Evolutionary conservation across 2,113 vertebrate genomes (phyloP), one percentile per base, ranked within the genome.

Genomic region (Aptenodytes patagonicus): DNA sequence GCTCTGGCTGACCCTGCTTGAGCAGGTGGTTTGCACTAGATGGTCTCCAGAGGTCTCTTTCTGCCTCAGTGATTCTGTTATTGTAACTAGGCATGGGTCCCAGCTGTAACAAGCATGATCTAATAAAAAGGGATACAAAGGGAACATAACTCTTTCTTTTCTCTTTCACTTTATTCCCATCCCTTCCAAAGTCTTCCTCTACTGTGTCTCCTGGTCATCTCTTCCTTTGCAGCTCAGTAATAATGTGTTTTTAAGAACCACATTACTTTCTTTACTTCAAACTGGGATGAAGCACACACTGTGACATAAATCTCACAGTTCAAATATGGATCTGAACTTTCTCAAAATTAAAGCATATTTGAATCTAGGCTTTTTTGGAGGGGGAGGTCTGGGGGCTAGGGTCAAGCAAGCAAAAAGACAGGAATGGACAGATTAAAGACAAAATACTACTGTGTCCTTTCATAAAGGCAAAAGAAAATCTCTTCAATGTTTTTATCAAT

Each of bases 341-440:
- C 28, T 36, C 42, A 24, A 91, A 87, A 22, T 77, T 85, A 54
- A 79, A 6, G 6, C 7, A 26, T 52, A 87, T 79, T 84, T 94
- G 16, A 80, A 32, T 75, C 7, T 60, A 71, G 29, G 40, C 7
- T 69, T 78, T 78, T 83, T 93, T 75, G 14, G 29, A 61, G 10
- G 3, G 4, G 6, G 2, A 26, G 4, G 0, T 72, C 31, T 90
- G 8, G 8, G 10, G 1, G 0, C 24, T 72, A 36, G 24, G 85
- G 29, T 81, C 51, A 86, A 75, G 16, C 7, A 71, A 89, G 42
- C 5, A 62, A 77, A 68, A 66, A 76, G 24, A 49, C 16, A 80
- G 26, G 16, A 89, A 77, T 31, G 13, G 47, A 86, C 29, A 83
- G 1, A 51, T 0, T 77, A 40, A 72, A 80, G 79, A 88, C 10